Base-by-base conservation (phyloP, 2,888 invertebrate species). In the Daptonema setosum region DNA sequence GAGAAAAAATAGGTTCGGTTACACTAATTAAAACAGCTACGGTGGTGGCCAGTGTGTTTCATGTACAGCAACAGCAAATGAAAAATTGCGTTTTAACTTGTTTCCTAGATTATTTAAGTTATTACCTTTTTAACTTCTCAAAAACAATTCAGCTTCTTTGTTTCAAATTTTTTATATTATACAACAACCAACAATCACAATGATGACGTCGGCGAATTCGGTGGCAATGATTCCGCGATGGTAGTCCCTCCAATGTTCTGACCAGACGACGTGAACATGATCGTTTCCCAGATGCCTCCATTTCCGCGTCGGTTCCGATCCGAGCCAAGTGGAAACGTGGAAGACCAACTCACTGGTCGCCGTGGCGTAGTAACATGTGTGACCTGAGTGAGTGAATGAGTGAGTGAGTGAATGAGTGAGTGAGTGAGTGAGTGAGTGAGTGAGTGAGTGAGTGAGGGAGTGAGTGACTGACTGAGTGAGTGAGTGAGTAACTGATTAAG, bases 221-320 rank as follows among this genome's bases (percentile, higher is more conserved):
- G 97, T 97, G 56, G 95, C 91, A 70, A 99, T 83, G 65, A 93
- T 91, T 69, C 90, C 90, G 57, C 93, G 80, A 58, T 90, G 80
- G 77, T 97, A 97, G 69, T 91, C 87, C 60, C 91, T 79, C 73
- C 80, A 80, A 74, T 97, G 91, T 70, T 99, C 97, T 54, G 90
- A 91, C 97, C 97, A 97, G 30, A 99, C 90, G 61, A 97, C 88
- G 71, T 95, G 95, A 58, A 97, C 87, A 73, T 95, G 93, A 1
- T 86, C 81, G 56, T 68, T 69, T 52, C 68, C 68, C 26, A 68
- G 60, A 56, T 68, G 68, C 54, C 66, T 64, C 62, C 67, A 62
- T 56, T 67, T 74, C 65, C 65, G 65, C 60, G 61, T 71, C 66
- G 61, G 60, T 56, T 66, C 67, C 55, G 8, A 3, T 11, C 88